Percentiles rank a stretch among this genome's conserved stretches.
phyloP scores from a whole-genome alignment of 1,140 invertebrate genomes.

The Drosophila athabasca region DNA sequence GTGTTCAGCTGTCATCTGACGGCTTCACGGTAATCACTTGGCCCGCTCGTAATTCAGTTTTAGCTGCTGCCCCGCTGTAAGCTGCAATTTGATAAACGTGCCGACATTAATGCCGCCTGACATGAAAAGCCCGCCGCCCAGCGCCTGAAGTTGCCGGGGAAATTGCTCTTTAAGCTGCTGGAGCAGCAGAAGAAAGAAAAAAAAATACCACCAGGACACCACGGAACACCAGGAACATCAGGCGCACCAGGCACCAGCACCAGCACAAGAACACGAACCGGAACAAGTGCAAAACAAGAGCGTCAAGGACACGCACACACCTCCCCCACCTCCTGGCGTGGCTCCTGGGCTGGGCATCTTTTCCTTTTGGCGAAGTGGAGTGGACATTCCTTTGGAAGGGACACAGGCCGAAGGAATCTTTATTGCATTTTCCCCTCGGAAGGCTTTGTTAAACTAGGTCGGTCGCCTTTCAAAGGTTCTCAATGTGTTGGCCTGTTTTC shows the following conservation, averaged over 20 bases:
- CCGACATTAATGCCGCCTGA: conserved; percentile 67
- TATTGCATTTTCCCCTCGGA: conserved; percentile 8
- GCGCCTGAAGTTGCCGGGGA: conserved; percentile 7
- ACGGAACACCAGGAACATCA: background rate
- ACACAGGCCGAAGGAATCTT: background rate
- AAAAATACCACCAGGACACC: conserved; percentile 29
- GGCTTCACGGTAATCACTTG: conserved; percentile 37
- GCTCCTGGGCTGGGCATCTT: conserved; percentile 2
- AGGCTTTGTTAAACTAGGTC: background rate
- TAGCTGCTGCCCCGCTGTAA: conserved; percentile 37
- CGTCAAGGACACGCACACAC: conserved; percentile 21
- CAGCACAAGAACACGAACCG: background rate
- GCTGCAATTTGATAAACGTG: conserved; percentile 76
- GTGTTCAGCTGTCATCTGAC: conserved; percentile 47
- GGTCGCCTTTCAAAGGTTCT: conserved; percentile 5
- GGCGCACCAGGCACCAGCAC: background rate
- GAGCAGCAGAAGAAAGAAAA: no score
- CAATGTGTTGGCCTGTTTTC: background rate
- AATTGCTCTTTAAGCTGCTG: conserved; percentile 36
- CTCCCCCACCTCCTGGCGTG: background rate
- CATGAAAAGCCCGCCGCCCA: conserved; percentile 53
- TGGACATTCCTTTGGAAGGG: conserved; percentile 3
- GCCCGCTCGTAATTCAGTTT: conserved; percentile 44
- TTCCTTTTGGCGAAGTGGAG: background rate
- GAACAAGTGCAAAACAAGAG: conserved; percentile 6